Percentiles rank a stretch among this genome's conserved stretches.
These are phyloP conservation scores for Leptopilina clavipes DNA, from an alignment of 1,140 invertebrate species.

Conservation along the genomic window DNA sequence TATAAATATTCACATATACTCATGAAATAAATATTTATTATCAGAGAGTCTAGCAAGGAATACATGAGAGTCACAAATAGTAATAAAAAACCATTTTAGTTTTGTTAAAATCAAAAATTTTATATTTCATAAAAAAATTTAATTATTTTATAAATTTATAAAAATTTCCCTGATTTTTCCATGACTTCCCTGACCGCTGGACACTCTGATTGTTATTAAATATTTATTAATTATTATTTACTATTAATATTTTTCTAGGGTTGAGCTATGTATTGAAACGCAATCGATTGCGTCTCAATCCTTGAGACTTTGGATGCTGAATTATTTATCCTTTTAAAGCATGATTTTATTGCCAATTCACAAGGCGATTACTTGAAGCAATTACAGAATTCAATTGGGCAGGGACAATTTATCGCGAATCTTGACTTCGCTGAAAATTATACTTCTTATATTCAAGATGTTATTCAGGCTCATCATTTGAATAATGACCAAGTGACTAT, in stretches of 20 bases:
- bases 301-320: neutral
- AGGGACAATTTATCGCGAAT: neutral
- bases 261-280: neutral
- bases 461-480: too few species aligned
- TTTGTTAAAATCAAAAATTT: neutral
- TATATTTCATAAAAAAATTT: too few species aligned
- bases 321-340: neutral
- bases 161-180: too few species aligned
- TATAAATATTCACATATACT: too few species aligned
- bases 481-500: too few species aligned
- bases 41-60: too few species aligned
- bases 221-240: neutral
- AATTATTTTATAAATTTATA: neutral
- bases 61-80: too few species aligned
- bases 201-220: neutral
- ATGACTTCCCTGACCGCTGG: too few species aligned
- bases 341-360: conserved; percentile 31
- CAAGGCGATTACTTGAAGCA: neutral
- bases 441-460: conserved; percentile 57
- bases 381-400: conserved; percentile 24
- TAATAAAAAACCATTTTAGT: too few species aligned
- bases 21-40: too few species aligned
- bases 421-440: conserved; percentile 23
- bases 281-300: neutral
- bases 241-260: neutral